Evolutionary conservation across 2,888 invertebrate species (phyloP), one percentile per base, ranked within the genome.

Genomic region (Anarsia innoxiella): DNA sequence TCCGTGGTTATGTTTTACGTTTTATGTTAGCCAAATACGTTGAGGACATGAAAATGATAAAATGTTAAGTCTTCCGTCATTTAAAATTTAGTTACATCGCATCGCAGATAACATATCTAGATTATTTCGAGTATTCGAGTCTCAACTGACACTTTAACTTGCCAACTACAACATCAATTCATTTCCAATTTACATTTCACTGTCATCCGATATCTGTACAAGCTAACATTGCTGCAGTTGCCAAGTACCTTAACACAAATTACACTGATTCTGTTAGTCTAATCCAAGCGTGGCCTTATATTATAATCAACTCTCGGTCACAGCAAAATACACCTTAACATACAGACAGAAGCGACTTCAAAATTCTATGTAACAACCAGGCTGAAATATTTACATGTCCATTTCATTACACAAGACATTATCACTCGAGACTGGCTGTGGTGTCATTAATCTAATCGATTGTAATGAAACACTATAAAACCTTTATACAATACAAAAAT

Each of bases 381-480:
- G 70, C 70, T 57, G 49, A 66, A 69, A 70, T 75, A 79, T 78
- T 62, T 78, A 78, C 77, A 77, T 47, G 48, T 56, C 44, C 57
- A 62, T 55, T 59, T 51, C 54, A 53, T 51, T 36, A 29, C 37
- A 57, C 48, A 45, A 40, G 50, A 56, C 50, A 46, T 42, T 53
- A 47, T 44, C 42, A 47, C 42, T 37, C 39, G 41, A 44, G 47
- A 51, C 52, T 45, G 58, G 53, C 56, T 51, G 54, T 46, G 53
- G 53, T 58, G 44, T 59, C 57, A 51, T 47, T 56, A 58, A 62
- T 57, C 36, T 39, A 39, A 64, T 68, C 63, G 62, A 66, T 65
- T 64, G 57, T 49, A 65, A 59, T 54, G n/a, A n/a, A n/a, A n/a
- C n/a, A 56, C 56, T 53, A 63, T 63, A 59, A 59, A 60, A 61